Base-by-base conservation (phyloP, 2,888 invertebrate species). In the Oscheius sp. region DNA sequence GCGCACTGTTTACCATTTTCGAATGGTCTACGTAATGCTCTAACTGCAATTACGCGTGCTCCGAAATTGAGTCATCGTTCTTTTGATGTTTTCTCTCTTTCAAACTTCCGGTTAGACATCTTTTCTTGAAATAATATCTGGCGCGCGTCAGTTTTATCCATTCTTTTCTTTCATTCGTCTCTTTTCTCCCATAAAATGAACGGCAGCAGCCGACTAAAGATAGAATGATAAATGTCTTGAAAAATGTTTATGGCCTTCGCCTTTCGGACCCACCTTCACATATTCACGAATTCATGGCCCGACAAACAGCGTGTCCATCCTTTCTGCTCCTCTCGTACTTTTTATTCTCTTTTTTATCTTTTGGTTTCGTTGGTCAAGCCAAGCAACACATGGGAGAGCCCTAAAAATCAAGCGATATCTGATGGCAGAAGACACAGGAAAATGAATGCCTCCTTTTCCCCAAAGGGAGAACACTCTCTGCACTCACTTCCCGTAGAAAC, bases 401-500 rank as follows among this genome's bases (percentile, higher is more conserved):
- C 48, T 5, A 48, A 48, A 48, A 48, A 23, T 33, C 34, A 34
- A 42, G 61, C 45, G 45, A 61, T 61, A 61, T 61, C 61, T 45
- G 61, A 39, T 58, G 58, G 58, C 42, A n/a, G n/a, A n/a, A 29
- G 61, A n/a, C 61, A 61, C 17, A 20, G 39, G 45, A 25, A 61
- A 61, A 61, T 61, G 42, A 61, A 61, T 61, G 61, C 55, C 27
- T 33, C 61, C 45, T 25, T 20, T 25, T n/a, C n/a, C n/a, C n/a
- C n/a, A n/a, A n/a, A n/a, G n/a, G n/a, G n/a, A n/a, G n/a, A n/a
- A n/a, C n/a, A n/a, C n/a, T n/a, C n/a, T n/a, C n/a, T n/a, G n/a
- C n/a, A n/a, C n/a, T n/a, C n/a, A n/a, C n/a, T n/a, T n/a, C n/a
- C n/a, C n/a, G n/a, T n/a, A n/a, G n/a, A n/a, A n/a, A n/a, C n/a